Evolutionary conservation across 2,888 invertebrate species (phyloP).

Genomic region (Noctua janthina): DNA sequence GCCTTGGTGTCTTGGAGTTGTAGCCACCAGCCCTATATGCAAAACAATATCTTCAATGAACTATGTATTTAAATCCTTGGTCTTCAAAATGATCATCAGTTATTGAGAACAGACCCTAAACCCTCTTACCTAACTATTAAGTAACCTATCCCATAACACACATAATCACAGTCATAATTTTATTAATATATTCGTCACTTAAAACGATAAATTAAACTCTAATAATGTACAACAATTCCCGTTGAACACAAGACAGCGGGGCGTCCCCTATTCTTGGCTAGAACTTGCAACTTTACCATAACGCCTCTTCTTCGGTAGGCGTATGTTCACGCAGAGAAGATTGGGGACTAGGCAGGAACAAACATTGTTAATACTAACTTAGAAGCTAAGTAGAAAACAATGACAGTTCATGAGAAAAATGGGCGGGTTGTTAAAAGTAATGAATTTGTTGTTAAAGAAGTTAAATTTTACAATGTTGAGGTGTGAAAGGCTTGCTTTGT

Average conservation of each 20-base stretch:
- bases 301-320: constrained; percentile 64
- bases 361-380: constrained; percentile 49
- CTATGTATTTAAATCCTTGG: neutral
- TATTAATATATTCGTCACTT: constrained; percentile 71
- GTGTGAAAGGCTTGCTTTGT: constrained; percentile 57
- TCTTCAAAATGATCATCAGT: neutral
- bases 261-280: constrained; percentile 66
- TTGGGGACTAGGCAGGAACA: constrained; percentile 64
- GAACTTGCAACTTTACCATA: constrained; percentile 44
- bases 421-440: constrained; percentile 64
- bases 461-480: constrained; percentile 39
- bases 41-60: neutral
- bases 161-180: constrained; percentile 56
- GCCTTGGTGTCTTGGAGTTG: neutral
- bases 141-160: constrained; percentile 28
- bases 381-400: constrained; percentile 68
- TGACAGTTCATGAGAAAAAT: constrained; percentile 72
- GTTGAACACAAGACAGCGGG: constrained; percentile 78
- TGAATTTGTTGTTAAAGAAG: constrained; percentile 55
- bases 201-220: constrained; percentile 82
- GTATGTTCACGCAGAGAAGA: constrained; percentile 81
- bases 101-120: neutral
- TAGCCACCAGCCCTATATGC: neutral
- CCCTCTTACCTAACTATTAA: constrained; percentile 1
- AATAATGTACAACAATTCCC: constrained; percentile 79